phyloP scores from a whole-genome alignment of 2,888 invertebrate genomes.

The Antheraea assamensis region DNA sequence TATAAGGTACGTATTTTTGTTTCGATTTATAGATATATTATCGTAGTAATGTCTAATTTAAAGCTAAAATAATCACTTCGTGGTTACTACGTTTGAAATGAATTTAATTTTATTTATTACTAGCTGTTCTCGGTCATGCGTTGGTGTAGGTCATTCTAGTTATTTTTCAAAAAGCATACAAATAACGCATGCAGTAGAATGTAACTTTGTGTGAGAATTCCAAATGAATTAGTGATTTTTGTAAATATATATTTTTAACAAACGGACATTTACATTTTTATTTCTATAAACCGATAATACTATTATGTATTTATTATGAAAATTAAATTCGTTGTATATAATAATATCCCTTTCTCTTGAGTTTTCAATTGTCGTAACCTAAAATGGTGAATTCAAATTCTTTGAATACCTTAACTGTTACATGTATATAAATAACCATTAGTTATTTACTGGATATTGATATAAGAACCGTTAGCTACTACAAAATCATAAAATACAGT shows the following conservation, averaged over 20 bases:
- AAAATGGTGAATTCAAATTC: not conserved
- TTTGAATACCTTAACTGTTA: not conserved
- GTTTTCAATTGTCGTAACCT: not conserved
- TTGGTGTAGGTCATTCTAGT: no score
- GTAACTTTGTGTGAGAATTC: no score
- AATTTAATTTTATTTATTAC: not conserved
- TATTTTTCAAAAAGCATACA: no score
- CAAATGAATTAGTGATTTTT: no score
- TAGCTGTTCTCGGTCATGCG: no score
- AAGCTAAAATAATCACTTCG: not conserved
- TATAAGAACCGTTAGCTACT: not conserved
- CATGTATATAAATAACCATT: not conserved
- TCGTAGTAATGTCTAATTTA: not conserved
- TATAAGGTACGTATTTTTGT: conserved; percentile 57
- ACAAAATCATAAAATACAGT: conserved; percentile 16
- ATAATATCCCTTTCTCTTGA: not conserved
- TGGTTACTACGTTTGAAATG: not conserved
- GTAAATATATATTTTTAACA: no score
- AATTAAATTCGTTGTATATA: not conserved
- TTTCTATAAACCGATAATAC: no score
- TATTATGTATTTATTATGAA: not conserved
- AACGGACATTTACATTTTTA: no score
- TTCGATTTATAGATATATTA: not conserved
- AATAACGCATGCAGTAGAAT: no score
- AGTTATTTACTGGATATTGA: not conserved